These are phyloP conservation scores for Drosophila nigricruria DNA, from an alignment of 2,888 invertebrate genomes.

Conservation along the genomic window DNA sequence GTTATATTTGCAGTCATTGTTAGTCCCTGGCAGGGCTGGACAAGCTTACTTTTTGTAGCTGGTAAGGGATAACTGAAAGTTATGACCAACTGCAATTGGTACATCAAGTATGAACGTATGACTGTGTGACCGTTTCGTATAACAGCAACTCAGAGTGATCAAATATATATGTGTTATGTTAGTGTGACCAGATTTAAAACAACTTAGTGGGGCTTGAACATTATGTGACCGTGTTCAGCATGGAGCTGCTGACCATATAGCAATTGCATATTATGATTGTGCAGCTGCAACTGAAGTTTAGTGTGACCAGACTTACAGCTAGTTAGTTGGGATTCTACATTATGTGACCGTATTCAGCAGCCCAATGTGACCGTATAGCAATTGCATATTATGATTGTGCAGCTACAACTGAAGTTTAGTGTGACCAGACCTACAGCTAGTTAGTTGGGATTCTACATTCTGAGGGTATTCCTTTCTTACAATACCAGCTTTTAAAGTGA, in stretches of 20 bases:
- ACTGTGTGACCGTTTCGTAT: background rate
- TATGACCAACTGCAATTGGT: background rate
- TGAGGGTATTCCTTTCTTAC: no score
- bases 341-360: background rate
- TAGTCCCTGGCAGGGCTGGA: constrained; percentile 40
- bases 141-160: background rate
- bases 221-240: background rate
- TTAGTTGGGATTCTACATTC: no score
- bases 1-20: constrained; percentile 53
- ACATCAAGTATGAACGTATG: background rate
- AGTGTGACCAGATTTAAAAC: background rate
- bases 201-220: background rate
- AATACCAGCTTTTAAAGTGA: no score
- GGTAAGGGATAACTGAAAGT: no score
- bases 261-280: background rate
- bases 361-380: background rate
- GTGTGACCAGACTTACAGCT: background rate
- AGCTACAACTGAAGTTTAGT: background rate
- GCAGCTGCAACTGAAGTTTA: background rate
- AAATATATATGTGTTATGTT: background rate
- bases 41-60: background rate
- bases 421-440: background rate
- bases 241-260: no score
- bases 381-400: background rate
- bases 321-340: background rate